Conservation (phyloP, 2,797 vertebrate species). For the Clarias pachynema region DNA sequence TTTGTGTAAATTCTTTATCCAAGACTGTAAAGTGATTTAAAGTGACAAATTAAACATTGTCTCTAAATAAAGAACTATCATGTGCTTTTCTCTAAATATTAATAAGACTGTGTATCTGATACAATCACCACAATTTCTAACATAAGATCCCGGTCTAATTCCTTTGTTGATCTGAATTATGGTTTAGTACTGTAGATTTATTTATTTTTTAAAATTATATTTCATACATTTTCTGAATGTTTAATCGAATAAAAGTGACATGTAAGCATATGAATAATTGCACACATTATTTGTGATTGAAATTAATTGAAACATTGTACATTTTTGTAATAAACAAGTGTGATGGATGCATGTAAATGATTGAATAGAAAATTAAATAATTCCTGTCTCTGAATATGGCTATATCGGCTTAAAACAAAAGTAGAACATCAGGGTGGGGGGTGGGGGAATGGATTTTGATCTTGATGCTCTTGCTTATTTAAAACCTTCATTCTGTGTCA, state of each 20-base stretch:
- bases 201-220: background rate
- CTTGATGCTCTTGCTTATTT: constrained; percentile 8
- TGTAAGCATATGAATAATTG: background rate
- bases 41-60: constrained; percentile 33
- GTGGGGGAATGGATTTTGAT: background rate
- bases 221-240: background rate
- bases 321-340: background rate
- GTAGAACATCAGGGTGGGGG: constrained; percentile 16
- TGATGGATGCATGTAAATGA: background rate
- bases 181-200: background rate
- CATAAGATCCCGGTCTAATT: constrained; percentile 15
- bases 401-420: constrained; percentile 18
- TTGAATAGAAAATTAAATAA: background rate
- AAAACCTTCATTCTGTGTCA: constrained; percentile 20
- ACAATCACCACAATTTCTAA: constrained; percentile 15
- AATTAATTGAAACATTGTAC: background rate
- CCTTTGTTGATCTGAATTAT: background rate
- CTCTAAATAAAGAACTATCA: constrained; percentile 20
- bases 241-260: constrained; percentile 2
- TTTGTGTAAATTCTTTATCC: constrained; percentile 20
- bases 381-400: constrained; percentile 25
- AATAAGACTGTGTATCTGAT: constrained; percentile 19
- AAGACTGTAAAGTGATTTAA: constrained; percentile 2
- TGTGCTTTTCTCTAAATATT: constrained; percentile 52
- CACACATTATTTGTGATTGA: constrained; percentile 30